Percentiles rank a stretch among this genome's conserved stretches.
phyloP scores from a whole-genome alignment of 1,140 invertebrate species.

The Helicoverpa zea region DNA sequence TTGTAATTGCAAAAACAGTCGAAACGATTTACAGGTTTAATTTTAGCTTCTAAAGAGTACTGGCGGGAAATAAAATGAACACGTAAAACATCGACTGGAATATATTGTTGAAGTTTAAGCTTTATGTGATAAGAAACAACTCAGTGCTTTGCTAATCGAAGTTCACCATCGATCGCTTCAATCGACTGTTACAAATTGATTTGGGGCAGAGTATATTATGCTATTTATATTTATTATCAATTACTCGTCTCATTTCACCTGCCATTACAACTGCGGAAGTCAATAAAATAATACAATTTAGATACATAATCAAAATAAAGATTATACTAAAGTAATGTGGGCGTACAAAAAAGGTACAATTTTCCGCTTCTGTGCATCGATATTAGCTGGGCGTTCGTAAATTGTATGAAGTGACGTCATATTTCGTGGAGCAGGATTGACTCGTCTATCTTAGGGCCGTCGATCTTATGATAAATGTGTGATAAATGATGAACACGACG shows the following conservation, averaged over 20 bases:
- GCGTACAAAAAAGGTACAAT: conserved; percentile 47
- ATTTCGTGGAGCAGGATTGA: conserved; percentile 62
- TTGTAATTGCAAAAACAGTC: conserved; percentile 12
- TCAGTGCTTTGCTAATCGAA: conserved; percentile 2
- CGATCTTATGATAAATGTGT: conserved; percentile 70
- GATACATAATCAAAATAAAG: conserved; percentile 30
- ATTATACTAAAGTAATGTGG: conserved; percentile 43
- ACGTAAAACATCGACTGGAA: conserved; percentile 17
- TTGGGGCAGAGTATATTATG: conserved; percentile 15
- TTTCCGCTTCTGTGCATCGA: conserved; percentile 47
- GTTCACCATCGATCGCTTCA: neutral
- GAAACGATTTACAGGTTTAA: conserved; percentile 12
- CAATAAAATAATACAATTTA: conserved; percentile 40
- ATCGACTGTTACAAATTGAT: conserved; percentile 22
- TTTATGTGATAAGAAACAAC: neutral
- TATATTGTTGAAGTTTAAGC: conserved; percentile 8
- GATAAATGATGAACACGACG: conserved; percentile 75
- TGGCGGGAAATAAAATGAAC: neutral
- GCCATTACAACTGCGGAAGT: conserved; percentile 15
- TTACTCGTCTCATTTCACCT: conserved; percentile 17
- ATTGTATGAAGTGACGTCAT: conserved; percentile 49
- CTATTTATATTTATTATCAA: conserved; percentile 2
- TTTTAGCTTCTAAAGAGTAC: conserved; percentile 4
- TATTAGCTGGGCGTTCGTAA: conserved; percentile 38
- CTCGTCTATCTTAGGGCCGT: conserved; percentile 59